Base-by-base conservation (phyloP, 2,113 vertebrate genomes). In the Opisthocomus hoazin region DNA sequence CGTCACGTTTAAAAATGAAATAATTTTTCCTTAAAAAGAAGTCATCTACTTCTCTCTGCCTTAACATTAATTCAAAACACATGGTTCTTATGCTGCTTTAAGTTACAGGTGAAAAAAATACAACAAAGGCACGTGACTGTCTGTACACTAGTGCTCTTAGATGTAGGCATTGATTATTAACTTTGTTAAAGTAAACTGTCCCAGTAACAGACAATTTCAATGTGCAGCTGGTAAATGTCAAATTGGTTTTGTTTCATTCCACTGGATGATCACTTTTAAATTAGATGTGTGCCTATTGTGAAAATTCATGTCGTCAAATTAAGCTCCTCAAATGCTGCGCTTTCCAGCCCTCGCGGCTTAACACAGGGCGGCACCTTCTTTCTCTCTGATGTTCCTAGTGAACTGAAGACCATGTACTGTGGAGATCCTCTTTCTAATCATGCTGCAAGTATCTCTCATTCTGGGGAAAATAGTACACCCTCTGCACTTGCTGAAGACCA, bases 191-290 rank as follows among this genome's bases (percentile, higher is more conserved):
- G 17, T 37, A 36, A 85, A 69, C 63, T 66, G 32, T 73, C 53
- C 53, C 26, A 69, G n/a, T 37, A 87, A 39, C 37, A 61, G 66
- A 63, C 27, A 66, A 50, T 90, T 97, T 94, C 56, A 74, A 0
- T 9, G 16, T 70, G 56, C 50, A 80, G 79, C 45, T 95, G 58
- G 58, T 77, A 84, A 69, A 87, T 51, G 23, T 63, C 82, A 87
- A 54, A 74, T 50, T 79, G 53, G 71, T 85, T 89, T 94, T 83
- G 12, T 77, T 96, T 93, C 41, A 27, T 88, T 86, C 34, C 27
- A 76, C 81, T 50, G 54, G 45, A 87, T 79, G 89, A 76, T 50
- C 15, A n/a, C 63, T 89, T 89, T 76, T 85, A 73, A 79, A 95
- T 84, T 82, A 87, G 27, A 76, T 71, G 34, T 87, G 57, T 82